Base-by-base conservation (phyloP, 2,113 vertebrate species). In the Hystrix brachyura region DNA sequence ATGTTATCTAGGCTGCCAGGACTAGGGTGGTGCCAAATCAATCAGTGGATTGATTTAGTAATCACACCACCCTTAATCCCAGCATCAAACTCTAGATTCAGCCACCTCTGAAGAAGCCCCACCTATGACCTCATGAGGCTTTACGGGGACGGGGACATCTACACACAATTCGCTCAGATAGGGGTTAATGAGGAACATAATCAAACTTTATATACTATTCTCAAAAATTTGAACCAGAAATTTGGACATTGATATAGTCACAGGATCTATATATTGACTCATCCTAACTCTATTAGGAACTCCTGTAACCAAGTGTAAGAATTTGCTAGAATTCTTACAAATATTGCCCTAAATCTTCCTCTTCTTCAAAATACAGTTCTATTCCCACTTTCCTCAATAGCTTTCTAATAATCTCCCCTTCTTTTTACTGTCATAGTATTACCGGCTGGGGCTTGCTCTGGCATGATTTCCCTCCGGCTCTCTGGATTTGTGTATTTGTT, bases 301-400 rank as follows among this genome's bases (percentile, higher is more conserved):
- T 12, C 27, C 32, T 62, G 29, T 25, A 95, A 84, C 1, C 21
- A n/a, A 93, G 27, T 87, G 2, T 53, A 71, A 38, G n/a, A 71
- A 38, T 97, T 67, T 65, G n/a, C 87, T 78, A 72, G 67, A 96
- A 78, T 29, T 76, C 38, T 80, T 72, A 81, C 38, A 92, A 97
- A 87, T 34, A 65, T 3, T 18, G 60, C 43, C 69, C 64, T 38
- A 93, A 87, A 93, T 83, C 25, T 60, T 67, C 64, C 5, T 89
- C 60, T 38, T 71, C 87, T 80, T 81, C 87, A 89, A 94, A 94
- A 84, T 14, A 96, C 8, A 93, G 38, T 10, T 43, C 48, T 84
- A 86, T 64, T 87, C 43, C 23, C 38, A 69, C 23, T 83, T 90
- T 25, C n/a, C 67, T 82, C 46, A 51, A 46, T 27, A 53, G 34